Base-by-base conservation (phyloP, 2,797 vertebrate genomes). In the Eidolon dupreanum region DNA sequence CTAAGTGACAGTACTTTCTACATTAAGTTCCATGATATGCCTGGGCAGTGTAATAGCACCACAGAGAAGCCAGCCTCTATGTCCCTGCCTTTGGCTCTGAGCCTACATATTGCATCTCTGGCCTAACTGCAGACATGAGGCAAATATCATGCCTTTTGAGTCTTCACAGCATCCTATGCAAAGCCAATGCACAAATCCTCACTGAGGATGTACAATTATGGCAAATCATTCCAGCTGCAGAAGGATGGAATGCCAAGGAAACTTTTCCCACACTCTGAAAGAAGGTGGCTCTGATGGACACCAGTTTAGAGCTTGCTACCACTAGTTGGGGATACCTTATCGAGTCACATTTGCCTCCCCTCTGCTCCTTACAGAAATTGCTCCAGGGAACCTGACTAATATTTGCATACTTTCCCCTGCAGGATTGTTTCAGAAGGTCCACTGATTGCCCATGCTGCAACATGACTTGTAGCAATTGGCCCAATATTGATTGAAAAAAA, bases 171-270 rank as follows among this genome's bases (percentile, higher is more conserved):
- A 51, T 17, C 5, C 61, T 46, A 4, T 4, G 2, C 73, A 77
- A 63, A 43, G 87, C 6, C 20, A 41, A 17, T 5, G n/a, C 6
- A 24, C 71, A 75, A 15, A 5, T 12, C 28, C 12, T 36, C 8
- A 9, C 38, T 38, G 38, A 12, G 4, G 20, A 53, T 26, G 6
- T 24, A 17, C 31, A 33, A 36, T 15, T 3, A n/a, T 3, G 28
- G 8, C 10, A 57, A 33, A 71, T 1, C 2, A 8, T 28, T 41
- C 13, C 43, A 33, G 0, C 41, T 17, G 0, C 1, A 4, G 5
- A 24, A 24, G 0, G 6, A 43, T 4, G 61, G 17, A 33, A 41
- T 24, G 19, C 15, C 73, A 51, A 59, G 33, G 59, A 22, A 77
- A 51, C 20, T 6, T 68, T 7, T n/a, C 36, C 8, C 26, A 10